These are phyloP conservation scores for Cirrhinus molitorella DNA, from an alignment of 2,797 vertebrate genomes.

Conservation along the genomic window DNA sequence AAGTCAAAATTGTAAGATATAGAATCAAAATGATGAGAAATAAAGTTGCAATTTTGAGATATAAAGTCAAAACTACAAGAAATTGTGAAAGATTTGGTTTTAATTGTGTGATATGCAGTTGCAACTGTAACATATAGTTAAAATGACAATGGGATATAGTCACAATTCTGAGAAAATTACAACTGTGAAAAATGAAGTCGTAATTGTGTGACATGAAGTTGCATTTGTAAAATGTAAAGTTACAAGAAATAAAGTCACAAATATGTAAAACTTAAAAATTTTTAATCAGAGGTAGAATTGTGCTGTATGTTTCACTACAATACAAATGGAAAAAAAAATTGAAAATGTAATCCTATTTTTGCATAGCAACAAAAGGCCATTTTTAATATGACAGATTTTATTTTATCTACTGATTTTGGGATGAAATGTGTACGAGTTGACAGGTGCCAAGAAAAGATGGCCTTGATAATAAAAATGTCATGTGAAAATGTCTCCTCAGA, in stretches of 20 bases:
- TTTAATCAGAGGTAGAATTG: background rate
- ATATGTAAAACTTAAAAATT: background rate
- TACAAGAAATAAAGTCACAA: background rate
- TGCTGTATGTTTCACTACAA: background rate
- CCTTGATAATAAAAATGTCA: constrained; percentile 77
- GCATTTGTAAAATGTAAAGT: background rate
- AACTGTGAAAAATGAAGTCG: background rate
- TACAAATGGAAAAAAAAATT: background rate
- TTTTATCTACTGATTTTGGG: background rate
- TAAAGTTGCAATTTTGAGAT: too few species aligned
- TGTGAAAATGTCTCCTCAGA: constrained; percentile 73
- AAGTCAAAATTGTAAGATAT: too few species aligned
- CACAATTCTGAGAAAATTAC: background rate
- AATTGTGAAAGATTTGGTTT: too few species aligned
- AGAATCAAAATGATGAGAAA: too few species aligned
- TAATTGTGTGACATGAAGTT: background rate
- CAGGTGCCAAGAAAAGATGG: constrained; percentile 68
- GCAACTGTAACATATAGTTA: background rate
- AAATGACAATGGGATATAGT: background rate
- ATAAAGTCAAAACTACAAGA: too few species aligned
- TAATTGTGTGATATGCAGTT: too few species aligned
- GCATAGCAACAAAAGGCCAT: too few species aligned
- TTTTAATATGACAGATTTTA: background rate
- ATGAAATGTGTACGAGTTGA: background rate
- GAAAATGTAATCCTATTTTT: too few species aligned